Evolutionary conservation across 2,113 vertebrate species (phyloP), one percentile per base, ranked within the genome.

Genomic region (Varanus salvator): DNA sequence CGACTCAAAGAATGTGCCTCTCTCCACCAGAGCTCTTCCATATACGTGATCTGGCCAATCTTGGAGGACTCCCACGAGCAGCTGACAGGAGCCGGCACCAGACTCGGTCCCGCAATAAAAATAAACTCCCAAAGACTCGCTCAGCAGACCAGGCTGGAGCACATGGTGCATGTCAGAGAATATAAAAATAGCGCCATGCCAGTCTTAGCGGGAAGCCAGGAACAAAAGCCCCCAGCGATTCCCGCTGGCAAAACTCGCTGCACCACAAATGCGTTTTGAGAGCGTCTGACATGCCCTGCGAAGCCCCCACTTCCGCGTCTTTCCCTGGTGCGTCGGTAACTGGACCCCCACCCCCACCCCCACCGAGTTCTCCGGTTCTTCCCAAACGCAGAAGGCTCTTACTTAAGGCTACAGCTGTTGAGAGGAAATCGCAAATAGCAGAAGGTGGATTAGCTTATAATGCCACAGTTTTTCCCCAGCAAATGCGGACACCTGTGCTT

Each of bases 371-470:
- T 90, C 94, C 95, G 94, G 96, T 95, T 96, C 95, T 95, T 96
- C 95, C 92, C 94, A 96, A 96, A 96, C 93, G 95, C 96, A 95
- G 95, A 38, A 76, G 94, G 95, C 94, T 95, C 95, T 95, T 92
- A 95, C 94, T 96, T 94, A 96, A 48, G 84, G 87, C 84, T 93
- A 94, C 96, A 96, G 96, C 96, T 96, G 96, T 96, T 95, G 95
- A 93, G 95, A 96, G 94, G 95, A 96, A 96, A 96, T 96, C 96
- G 95, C 95, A 96, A 96, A 95, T 95, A 96, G 96, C 96, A 96
- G 95, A 96, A 96, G 95, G 95, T 89, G 93, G 95, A 96, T 96
- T 96, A 96, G 95, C 84, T 95, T 94, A 96, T 96, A 96, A 96
- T 95, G 95, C 95, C 94, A 94, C 95, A 95, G 95, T 96, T 95